Base-by-base conservation (phyloP, 2,888 invertebrate species). In the Odontomyia ornata region DNA sequence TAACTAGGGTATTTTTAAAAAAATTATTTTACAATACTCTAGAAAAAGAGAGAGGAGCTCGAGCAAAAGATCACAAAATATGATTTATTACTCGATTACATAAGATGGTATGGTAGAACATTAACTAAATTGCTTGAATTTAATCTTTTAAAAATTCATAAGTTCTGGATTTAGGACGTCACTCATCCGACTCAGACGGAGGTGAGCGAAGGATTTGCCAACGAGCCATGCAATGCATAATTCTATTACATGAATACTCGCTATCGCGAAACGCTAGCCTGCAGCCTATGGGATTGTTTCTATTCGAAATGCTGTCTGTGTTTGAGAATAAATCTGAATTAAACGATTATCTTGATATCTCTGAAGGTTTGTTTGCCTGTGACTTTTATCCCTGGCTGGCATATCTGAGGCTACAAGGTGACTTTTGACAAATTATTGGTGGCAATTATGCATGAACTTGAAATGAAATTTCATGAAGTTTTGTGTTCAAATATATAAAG, bases 51-150 rank as follows among this genome's bases (percentile, higher is more conserved):
- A 60, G 30, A 28, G 18, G 71, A 47, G 57, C 27, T 47, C 23
- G 64, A 36, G 47, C 3, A 52, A 56, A 30, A n/a, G 4, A 71
- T 30, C 72, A 73, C 76, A 76, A 76, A 76, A 73, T 78, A 78
- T 78, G 78, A 78, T 78, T 78, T 78, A 78, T 78, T 78, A 78
- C 78, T 78, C 73, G 78, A 76, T 78, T 78, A 78, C 76, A 73
- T 78, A 78, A 78, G 78, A 78, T 76, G 76, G 43, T 64, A 76
- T 75, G 69, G 25, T 56, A 65, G 65, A 78, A 78, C 78, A 78
- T 78, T 78, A 78, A 76, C 78, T 64, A 78, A 78, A 78, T 78
- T 78, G 78, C 78, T 78, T 27, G 76, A 78, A 76, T 78, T 78
- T 78, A 78, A 78, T 78, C 73, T 78, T 77, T 77, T 78, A 65